Percentiles rank a stretch among this genome's conserved stretches.
Evolutionary conservation across 2,888 invertebrate genomes (phyloP).

Genomic region (Vesta saturnalis): DNA sequence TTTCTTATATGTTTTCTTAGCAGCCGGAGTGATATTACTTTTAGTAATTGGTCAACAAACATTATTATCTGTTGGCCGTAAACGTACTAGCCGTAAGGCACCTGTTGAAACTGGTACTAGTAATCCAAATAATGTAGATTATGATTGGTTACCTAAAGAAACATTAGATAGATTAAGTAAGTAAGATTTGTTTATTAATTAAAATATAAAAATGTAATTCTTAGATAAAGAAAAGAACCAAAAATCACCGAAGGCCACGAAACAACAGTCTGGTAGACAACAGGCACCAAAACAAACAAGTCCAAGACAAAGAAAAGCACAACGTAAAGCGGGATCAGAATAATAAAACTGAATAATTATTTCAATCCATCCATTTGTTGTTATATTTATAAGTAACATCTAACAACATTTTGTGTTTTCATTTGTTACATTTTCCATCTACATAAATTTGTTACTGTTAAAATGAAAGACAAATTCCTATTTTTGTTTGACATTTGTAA

Average conservation of each 20-base stretch:
- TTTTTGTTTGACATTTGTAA: slow-evolving; percentile 30
- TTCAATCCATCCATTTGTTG: slow-evolving; percentile 33
- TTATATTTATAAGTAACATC: slow-evolving; percentile 27
- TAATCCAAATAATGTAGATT: slow-evolving; percentile 92
- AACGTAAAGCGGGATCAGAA: slow-evolving; percentile 75
- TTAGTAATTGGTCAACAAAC: slow-evolving; percentile 91
- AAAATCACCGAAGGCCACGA: slow-evolving; percentile 75
- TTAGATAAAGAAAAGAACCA: slow-evolving; percentile 62
- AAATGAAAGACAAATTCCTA: slow-evolving; percentile 13
- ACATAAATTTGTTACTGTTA: slow-evolving; percentile 3
- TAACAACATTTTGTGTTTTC: background rate
- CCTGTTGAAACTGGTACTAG: slow-evolving; percentile 91
- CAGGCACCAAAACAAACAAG: slow-evolving; percentile 68
- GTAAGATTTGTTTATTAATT: slow-evolving; percentile 55
- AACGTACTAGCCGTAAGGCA: slow-evolving; percentile 68
- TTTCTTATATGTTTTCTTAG: slow-evolving; percentile 96
- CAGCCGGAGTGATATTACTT: slow-evolving; percentile 86
- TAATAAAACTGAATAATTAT: slow-evolving; percentile 42
- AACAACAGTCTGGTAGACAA: slow-evolving; percentile 50
- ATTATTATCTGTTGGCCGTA: slow-evolving; percentile 83
- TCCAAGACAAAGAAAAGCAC: slow-evolving; percentile 81
- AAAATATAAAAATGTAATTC: background rate
- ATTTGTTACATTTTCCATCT: background rate
- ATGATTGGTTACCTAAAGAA: slow-evolving; percentile 97
- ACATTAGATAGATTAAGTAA: slow-evolving; percentile 85